A percentile compares a stretch with the other conserved stretches of the same genome.
Evolutionary conservation across 2,797 vertebrate species (phyloP).

Genomic region (Myotis planiceps): DNA sequence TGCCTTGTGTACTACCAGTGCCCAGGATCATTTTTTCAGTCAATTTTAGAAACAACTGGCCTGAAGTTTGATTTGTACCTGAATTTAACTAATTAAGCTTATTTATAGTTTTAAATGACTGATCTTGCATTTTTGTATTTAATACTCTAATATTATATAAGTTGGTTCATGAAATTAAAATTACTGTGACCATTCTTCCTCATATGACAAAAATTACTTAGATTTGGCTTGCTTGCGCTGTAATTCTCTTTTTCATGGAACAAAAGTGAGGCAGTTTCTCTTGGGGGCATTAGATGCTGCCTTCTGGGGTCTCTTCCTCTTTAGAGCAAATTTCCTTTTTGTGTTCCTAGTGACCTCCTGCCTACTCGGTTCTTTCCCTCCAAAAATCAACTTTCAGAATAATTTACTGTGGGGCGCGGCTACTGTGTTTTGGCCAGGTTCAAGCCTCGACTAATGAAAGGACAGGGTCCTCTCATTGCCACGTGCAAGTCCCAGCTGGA

Average conservation of each 20-base stretch:
- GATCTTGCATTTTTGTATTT: background rate
- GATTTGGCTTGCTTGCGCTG: background rate
- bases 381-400: conserved; percentile 21
- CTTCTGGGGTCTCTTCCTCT: background rate
- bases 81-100: conserved; percentile 11
- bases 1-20: background rate
- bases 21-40: background rate
- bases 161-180: conserved; percentile 44
- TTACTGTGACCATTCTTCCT: background rate
- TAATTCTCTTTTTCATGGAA: background rate
- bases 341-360: background rate
- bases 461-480: too few species aligned
- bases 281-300: background rate
- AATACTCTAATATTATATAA: background rate
- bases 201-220: background rate
- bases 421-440: too few species aligned
- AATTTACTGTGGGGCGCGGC: background rate
- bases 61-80: background rate
- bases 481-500: too few species aligned
- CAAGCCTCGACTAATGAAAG: too few species aligned
- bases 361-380: background rate
- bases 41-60: background rate
- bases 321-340: background rate
- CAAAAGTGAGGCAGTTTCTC: background rate
- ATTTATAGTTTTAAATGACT: background rate